Base-by-base conservation (phyloP, 2,888 invertebrate species). In the Sinelater perroti region DNA sequence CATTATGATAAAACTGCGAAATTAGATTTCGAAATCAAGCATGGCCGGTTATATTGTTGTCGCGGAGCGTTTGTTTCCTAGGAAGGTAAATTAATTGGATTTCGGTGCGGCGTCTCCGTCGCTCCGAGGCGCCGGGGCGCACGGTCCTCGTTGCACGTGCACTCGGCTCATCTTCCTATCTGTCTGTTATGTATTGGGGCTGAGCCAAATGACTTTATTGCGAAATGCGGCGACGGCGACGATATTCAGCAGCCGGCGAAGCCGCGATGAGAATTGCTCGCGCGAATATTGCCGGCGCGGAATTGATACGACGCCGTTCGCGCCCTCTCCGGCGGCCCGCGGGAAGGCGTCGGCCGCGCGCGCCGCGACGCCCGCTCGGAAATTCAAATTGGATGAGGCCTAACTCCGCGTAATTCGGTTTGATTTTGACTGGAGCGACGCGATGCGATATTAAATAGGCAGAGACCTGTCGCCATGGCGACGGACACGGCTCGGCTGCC, bases 11-110 rank as follows among this genome's bases (percentile, higher is more conserved):
- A 67, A 67, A 67, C 60, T 62, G 61, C 50, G 42, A 54, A 63
- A 63, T 66, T 66, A 65, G 61, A 63, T 66, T 65, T 63, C 54
- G 58, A 60, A 66, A 63, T 65, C 62, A 63, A 64, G 64, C 57
- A 65, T 61, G 62, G 63, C 63, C 57, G 64, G 60, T 56, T 62
- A 62, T 62, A 64, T 65, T 67, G 65, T 67, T 67, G 66, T 67
- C 65, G 66, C 56, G 63, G 54, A 59, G 64, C 67, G 69, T 67
- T 67, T 67, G 67, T 67, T 64, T 61, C 64, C 49, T 56, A 57
- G 60, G 61, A 67, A 69, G 67, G 69, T 69, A 67, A 69, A 69
- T 69, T 69, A 69, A 69, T 69, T 69, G 69, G 67, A 68, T 69
- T 68, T 66, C 56, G 50, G 55, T 50, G 46, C 30, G 36, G 38